Percentiles rank a stretch among this genome's conserved stretches.
These are phyloP conservation scores for Ectemnius continuus DNA, from an alignment of 2,888 invertebrate species.

Conservation along the genomic window DNA sequence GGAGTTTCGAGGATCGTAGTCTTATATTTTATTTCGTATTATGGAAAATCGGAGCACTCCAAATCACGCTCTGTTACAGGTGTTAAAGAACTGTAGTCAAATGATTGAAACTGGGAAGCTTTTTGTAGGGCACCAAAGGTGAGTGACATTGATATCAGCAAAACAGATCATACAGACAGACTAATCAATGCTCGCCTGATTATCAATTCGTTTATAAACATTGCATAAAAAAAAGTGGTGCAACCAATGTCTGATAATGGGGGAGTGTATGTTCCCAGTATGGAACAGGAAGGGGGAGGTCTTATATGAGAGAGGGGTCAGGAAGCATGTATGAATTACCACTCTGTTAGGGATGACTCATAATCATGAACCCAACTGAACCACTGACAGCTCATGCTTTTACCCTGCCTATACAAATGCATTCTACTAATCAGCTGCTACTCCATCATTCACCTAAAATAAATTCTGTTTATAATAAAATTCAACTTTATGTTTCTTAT, in stretches of 20 bases:
- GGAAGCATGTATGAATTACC: constrained; percentile 58
- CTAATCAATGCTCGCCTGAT: not conserved
- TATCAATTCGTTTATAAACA: not conserved
- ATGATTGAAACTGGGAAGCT: constrained; percentile 96
- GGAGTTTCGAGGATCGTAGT: no score
- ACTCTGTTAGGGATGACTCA: constrained; percentile 64
- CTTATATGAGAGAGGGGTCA: constrained; percentile 42
- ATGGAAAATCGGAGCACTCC: no score
- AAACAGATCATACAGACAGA: constrained; percentile 7
- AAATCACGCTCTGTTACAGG: constrained; percentile 74
- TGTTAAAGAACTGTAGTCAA: constrained; percentile 90
- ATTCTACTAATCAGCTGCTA: not conserved
- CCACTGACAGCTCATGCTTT: constrained; percentile 29
- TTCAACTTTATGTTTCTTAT: constrained; percentile 5
- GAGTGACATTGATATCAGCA: constrained; percentile 56
- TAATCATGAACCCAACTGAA: constrained; percentile 47
- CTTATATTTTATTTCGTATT: no score
- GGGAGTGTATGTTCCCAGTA: constrained; percentile 10
- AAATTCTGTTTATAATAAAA: not conserved
- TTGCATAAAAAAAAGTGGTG: constrained; percentile 2
- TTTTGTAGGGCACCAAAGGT: constrained; percentile 96
- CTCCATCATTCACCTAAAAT: not conserved
- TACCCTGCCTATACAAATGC: constrained; percentile 10
- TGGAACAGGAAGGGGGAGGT: constrained; percentile 19
- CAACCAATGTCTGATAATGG: not conserved